phyloP scores from a whole-genome alignment of 2,888 invertebrate species.

The Leptogaster cylindrica region DNA sequence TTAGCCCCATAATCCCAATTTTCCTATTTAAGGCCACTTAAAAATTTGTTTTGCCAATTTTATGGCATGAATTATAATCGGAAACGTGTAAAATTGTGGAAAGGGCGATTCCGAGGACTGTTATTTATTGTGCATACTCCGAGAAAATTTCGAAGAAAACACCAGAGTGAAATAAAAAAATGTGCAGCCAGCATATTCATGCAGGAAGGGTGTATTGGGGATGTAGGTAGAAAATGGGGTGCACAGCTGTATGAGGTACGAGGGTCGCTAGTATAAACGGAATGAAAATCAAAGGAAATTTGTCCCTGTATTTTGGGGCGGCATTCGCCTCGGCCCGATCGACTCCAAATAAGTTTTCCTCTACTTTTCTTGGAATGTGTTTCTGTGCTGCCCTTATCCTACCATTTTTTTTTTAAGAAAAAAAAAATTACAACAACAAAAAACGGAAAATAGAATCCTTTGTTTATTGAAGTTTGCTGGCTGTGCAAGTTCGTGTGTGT shows the following conservation, averaged over 20 bases:
- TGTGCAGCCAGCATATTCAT: slow-evolving; percentile 33
- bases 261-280: too few relatives aligned
- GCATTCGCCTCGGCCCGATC: slow-evolving; percentile 7
- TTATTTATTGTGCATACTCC: slow-evolving; percentile 32
- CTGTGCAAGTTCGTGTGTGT: slow-evolving; percentile 17
- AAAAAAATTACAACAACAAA: too few relatives aligned
- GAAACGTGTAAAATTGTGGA: slow-evolving; percentile 20
- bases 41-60: slow-evolving; percentile 36
- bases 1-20: slow-evolving; percentile 22
- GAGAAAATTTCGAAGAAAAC: slow-evolving; percentile 37
- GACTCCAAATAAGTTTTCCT: slow-evolving; percentile 30
- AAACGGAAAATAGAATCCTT: slow-evolving; percentile 37
- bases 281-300: slow-evolving; percentile 8
- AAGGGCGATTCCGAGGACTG: not conserved
- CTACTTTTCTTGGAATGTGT: slow-evolving; percentile 24
- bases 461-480: slow-evolving; percentile 35
- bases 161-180: slow-evolving; percentile 37
- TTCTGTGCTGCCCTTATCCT: not conserved
- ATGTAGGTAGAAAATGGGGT: too few relatives aligned
- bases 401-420: not conserved
- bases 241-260: too few relatives aligned
- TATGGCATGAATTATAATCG: slow-evolving; percentile 33
- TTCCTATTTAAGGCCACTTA: slow-evolving; percentile 32
- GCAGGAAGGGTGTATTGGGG: not conserved
- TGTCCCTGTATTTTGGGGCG: slow-evolving; percentile 21